Conservation (phyloP, 2,113 vertebrate genomes). For the Lepisosteus oculatus region DNA sequence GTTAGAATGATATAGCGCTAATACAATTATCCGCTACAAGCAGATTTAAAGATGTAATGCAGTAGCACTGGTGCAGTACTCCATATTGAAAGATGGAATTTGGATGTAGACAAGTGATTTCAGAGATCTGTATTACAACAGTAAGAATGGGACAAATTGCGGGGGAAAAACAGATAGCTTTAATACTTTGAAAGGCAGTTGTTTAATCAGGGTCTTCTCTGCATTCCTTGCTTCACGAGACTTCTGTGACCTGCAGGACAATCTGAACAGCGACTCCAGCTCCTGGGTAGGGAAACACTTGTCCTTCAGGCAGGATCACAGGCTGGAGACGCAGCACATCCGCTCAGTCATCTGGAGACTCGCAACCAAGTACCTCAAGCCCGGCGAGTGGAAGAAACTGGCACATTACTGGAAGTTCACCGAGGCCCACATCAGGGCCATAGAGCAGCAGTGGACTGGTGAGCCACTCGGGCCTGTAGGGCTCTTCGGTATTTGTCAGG, state of each 20-base stretch:
- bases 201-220: not conserved
- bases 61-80: no score
- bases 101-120: no score
- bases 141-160: not conserved
- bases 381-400: constrained; percentile 81
- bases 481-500: no score
- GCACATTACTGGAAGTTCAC: constrained; percentile 82
- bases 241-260: constrained; percentile 55
- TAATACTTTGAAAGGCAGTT: no score
- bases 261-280: constrained; percentile 45
- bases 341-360: constrained; percentile 78
- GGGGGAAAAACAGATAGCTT: no score
- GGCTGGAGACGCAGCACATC: constrained; percentile 75
- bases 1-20: no score
- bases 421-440: constrained; percentile 73
- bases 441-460: constrained; percentile 91
- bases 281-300: constrained; percentile 60
- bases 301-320: constrained; percentile 82
- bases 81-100: no score
- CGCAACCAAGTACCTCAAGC: constrained; percentile 73
- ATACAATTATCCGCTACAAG: no score
- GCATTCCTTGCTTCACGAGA: not conserved
- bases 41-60: no score
- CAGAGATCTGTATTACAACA: no score
- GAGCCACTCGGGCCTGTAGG: not conserved